Evolutionary conservation across 2,888 invertebrate genomes (phyloP), one percentile per base, ranked within the genome.

Genomic region (Aricia artaxerxes): DNA sequence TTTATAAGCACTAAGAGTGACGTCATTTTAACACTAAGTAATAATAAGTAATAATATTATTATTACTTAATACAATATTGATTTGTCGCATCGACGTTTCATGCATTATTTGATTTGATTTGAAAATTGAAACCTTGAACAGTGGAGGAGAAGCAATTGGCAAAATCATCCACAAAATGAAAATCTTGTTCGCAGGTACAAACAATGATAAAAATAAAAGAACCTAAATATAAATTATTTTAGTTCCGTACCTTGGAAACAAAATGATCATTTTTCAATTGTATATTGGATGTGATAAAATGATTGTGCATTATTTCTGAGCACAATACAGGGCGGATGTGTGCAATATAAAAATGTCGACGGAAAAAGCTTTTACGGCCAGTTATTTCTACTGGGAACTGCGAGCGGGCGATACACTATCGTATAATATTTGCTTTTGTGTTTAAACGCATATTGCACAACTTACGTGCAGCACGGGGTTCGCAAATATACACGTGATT

Each of bases 351-450:
- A 91, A 88, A 91, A 90, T 89, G 91, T 89, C 87, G 87, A 87
- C 87, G 88, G 89, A 86, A 91, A 89, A 91, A 89, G 90, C 91
- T 91, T 92, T 92, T 91, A 92, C 87, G 87, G 88, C 85, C 88
- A 86, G 87, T 90, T 90, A 91, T 91, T 90, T 89, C 89, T 89
- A 84, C 86, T 84, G 89, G 89, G 87, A 89, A 87, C 88, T 85
- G 87, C 88, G 86, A 87, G 85, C 85, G 83, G 79, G 80, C 79
- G 73, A 80, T 79, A 83, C 82, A 82, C 82, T 82, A 80, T 81
- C 81, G 78, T 79, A 82, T 82, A 82, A 82, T 83, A 83, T 83
- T 83, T 83, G 82, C 81, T 82, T 79, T 80, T 79, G 79, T 78
- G 79, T 80, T 81, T 82, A 80, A 81, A 82, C 82, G 81, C 80